Base-by-base conservation (phyloP, 2,113 vertebrate genomes). In the Atlantisia rogersi region DNA sequence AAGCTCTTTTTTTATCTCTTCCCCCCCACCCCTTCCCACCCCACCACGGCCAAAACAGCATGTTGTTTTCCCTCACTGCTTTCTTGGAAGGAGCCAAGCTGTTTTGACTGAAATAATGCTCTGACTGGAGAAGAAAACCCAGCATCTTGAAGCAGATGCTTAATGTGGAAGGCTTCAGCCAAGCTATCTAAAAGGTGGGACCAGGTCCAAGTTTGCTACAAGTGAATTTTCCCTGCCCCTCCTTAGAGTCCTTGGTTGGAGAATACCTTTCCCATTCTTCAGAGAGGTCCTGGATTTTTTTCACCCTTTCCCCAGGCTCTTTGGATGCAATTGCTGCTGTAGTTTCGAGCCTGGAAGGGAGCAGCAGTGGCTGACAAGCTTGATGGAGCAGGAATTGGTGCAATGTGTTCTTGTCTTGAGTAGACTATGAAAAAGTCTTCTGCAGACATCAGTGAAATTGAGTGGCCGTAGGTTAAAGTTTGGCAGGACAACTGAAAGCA, bases 281-380 rank as follows among this genome's bases (percentile, higher is more conserved):
- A 77, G 77, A 84, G 42, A 78, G 22, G 18, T 75, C 65, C 39
- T 71, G 0, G 44, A 5, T 48, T 7, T 75, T 59, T 68, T 55
- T 39, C 9, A 32, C 35, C 14, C 1, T 88, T 94, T 95, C 68
- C 91, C 89, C 74, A 95, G 73, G 83, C 67, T 94, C 20, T 79
- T 58, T 79, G 64, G 69, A 86, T 89, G 83, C 69, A 91, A 77
- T 75, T 91, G 76, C 73, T 94, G 77, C 80, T 53, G 21, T 8
- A 79, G 91, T 96, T 97, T 96, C 83, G 92, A 95, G 95, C 91
- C 93, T 6, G 1, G 81, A 75, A 95, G 94, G 89, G 83, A 95
- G 46, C 60, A 86, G 92, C 5, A 1, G 79, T 67, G 64, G 59
- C 82, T 88, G 91, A 82, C 5, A 13, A 78, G 88, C 35, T 78